Evolutionary conservation across 23 tunicate species (phyloP), one percentile per base, ranked within the genome.

Genomic region (Corella eumyota): DNA sequence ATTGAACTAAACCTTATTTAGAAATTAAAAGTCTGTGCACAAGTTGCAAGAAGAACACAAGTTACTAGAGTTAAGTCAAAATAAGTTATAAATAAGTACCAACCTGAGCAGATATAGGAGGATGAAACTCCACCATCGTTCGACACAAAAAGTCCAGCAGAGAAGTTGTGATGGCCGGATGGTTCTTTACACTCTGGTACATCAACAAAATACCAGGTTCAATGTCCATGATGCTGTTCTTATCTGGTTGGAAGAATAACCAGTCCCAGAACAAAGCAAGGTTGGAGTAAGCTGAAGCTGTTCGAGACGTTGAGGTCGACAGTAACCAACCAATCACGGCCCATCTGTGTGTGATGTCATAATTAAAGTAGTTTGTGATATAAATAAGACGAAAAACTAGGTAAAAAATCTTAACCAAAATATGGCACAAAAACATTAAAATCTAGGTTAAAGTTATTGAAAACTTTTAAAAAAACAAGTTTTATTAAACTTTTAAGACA

Each of bases 201-300:
- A 87, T 87, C 38, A 87, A 80, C 52, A 87, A 62, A 20, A 78
- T 66, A 15, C 87, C 96, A 9, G 96, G 83, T 56, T 87, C 96
- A 1, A 87, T 72, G 66, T 87, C 96, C 96, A 87, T 87, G 30
- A 87, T 83, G 45, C 78, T 69, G 75, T 87, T 85, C 47, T 66
- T 85, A 2, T 85, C 84, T 17, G 85, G 84, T 4, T 80, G 64
- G 67, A 67, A 83, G 34, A 87, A 78, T 7, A 78, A 53, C 96
- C 96, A 87, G 37, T 87, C 96, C 96, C 96, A 78, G 38, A 78
- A 78, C 37, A 87, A 50, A 0, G 96, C 80, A 4, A 78, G 67
- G 61, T 78, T 65, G 61, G 73, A 70, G 40, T 87, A 74, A n/a
- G 81, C 76, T 30, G 95, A 57, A 2, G 84, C 84, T 1, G 70